Evolutionary conservation across 2,888 invertebrate genomes (phyloP).

Genomic region (Eupithecia inturbata): DNA sequence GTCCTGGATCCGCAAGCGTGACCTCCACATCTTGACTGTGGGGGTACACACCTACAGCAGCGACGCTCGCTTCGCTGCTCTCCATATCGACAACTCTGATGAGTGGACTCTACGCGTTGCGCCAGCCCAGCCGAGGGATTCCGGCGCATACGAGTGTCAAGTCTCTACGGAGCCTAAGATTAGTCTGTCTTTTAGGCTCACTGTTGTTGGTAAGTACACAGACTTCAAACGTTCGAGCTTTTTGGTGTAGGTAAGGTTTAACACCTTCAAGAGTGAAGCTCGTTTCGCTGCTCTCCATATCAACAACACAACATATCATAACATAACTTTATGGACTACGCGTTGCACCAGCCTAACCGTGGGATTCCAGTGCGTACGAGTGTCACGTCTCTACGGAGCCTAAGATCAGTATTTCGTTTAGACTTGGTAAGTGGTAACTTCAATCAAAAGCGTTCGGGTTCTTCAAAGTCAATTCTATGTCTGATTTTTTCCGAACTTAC

Average conservation of each 20-base stretch:
- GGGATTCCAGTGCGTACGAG: slow-evolving; percentile 95
- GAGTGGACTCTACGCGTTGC: slow-evolving; percentile 86
- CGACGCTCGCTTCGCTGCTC: slow-evolving; percentile 86
- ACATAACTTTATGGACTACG: no score
- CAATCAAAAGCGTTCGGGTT: no score
- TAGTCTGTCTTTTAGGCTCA: slow-evolving; percentile 89
- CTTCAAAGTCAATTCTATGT: slow-evolving; percentile 44
- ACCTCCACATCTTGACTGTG: slow-evolving; percentile 89
- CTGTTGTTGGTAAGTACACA: slow-evolving; percentile 89
- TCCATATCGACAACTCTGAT: slow-evolving; percentile 86
- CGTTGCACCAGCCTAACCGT: slow-evolving; percentile 85
- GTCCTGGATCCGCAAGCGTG: slow-evolving; percentile 94
- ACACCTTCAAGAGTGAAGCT: slow-evolving; percentile 87
- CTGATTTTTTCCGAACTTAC: no score
- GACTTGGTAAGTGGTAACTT: slow-evolving; percentile 86
- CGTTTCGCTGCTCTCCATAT: slow-evolving; percentile 87
- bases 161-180: slow-evolving; percentile 97
- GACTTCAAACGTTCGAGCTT: background rate
- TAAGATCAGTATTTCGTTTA: slow-evolving; percentile 91
- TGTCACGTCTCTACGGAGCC: slow-evolving; percentile 97
- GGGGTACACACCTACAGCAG: slow-evolving; percentile 87
- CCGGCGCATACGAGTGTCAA: slow-evolving; percentile 96
- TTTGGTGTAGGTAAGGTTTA: slow-evolving; percentile 76
- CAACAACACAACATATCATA: no score
- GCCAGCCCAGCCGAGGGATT: slow-evolving; percentile 89